These are phyloP conservation scores for Nemapogon koenigi DNA, from an alignment of 2,888 invertebrate genomes.

Conservation along the genomic window DNA sequence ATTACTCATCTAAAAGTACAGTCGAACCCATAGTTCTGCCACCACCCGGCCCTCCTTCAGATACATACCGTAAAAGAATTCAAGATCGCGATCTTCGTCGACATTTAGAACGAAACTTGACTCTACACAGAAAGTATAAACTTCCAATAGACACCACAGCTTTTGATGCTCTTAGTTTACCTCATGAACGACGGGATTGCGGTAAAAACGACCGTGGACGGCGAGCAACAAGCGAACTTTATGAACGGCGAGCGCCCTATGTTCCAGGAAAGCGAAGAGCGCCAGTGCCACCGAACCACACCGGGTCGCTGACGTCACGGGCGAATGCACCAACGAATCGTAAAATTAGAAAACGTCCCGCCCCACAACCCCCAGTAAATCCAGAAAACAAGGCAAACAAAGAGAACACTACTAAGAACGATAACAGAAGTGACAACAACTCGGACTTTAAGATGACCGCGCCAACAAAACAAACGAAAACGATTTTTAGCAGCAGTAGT, in stretches of 20 bases:
- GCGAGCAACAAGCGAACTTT: slow-evolving; percentile 69
- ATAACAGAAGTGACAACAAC: not conserved
- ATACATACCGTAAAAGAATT: slow-evolving; percentile 68
- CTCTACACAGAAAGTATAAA: slow-evolving; percentile 71
- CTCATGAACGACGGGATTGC: slow-evolving; percentile 25
- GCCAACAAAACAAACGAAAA: not conserved
- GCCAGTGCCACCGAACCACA: slow-evolving; percentile 69
- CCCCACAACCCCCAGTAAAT: slow-evolving; percentile 57
- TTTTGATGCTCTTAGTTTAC: slow-evolving; percentile 48
- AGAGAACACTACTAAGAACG: slow-evolving; percentile 4
- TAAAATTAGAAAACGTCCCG: slow-evolving; percentile 51
- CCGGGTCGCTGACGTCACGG: slow-evolving; percentile 29
- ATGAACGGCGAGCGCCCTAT: slow-evolving; percentile 67
- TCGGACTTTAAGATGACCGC: slow-evolving; percentile 5
- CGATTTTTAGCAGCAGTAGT: too few species aligned
- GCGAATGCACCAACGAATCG: slow-evolving; percentile 42
- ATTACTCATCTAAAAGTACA: slow-evolving; percentile 43
- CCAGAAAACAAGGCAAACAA: slow-evolving; percentile 14
- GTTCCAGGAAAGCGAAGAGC: slow-evolving; percentile 80
- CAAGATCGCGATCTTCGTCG: slow-evolving; percentile 65
- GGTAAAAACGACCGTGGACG: slow-evolving; percentile 40
- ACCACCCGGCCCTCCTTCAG: slow-evolving; percentile 64
- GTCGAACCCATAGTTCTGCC: slow-evolving; percentile 44
- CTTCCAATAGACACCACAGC: slow-evolving; percentile 28
- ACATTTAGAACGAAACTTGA: slow-evolving; percentile 66